Evolutionary conservation across 2,888 invertebrate genomes (phyloP).

Genomic region (Tribolium freemani): DNA sequence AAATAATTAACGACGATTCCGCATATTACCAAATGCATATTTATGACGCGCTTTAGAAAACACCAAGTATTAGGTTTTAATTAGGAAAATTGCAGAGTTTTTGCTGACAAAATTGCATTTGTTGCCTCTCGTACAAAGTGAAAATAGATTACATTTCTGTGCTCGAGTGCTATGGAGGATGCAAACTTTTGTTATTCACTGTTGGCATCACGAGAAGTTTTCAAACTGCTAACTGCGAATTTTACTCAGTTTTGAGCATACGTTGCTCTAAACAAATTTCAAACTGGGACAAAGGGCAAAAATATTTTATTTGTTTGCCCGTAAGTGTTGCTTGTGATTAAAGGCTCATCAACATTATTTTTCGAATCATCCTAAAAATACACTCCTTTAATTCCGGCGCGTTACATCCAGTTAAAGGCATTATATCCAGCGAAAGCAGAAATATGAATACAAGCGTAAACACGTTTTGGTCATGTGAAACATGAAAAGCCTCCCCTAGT

Average conservation of each 20-base stretch:
- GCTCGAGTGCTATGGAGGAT: neutral
- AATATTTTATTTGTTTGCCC: neutral
- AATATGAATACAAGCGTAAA: constrained; percentile 26
- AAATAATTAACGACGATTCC: neutral
- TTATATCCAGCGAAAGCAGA: constrained; percentile 11
- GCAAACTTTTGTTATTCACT: neutral
- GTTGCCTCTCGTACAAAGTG: neutral
- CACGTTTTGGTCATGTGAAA: constrained; percentile 28
- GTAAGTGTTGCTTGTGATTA: too few relatives aligned
- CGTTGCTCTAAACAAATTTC: neutral
- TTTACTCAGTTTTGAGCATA: neutral
- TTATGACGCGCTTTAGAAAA: neutral
- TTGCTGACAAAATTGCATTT: neutral
- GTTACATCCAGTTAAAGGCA: constrained; percentile 7
- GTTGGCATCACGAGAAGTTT: neutral
- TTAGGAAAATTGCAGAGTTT: neutral
- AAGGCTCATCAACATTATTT: neutral
- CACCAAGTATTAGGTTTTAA: neutral
- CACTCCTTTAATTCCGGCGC: neutral
- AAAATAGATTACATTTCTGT: neutral
- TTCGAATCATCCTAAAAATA: neutral
- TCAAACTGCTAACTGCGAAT: neutral
- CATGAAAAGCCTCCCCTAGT: constrained; percentile 25
- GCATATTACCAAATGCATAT: neutral
- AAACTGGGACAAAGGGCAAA: neutral